Evolutionary conservation across 2,113 vertebrate genomes (phyloP).

Genomic region (Struthidea cinerea): DNA sequence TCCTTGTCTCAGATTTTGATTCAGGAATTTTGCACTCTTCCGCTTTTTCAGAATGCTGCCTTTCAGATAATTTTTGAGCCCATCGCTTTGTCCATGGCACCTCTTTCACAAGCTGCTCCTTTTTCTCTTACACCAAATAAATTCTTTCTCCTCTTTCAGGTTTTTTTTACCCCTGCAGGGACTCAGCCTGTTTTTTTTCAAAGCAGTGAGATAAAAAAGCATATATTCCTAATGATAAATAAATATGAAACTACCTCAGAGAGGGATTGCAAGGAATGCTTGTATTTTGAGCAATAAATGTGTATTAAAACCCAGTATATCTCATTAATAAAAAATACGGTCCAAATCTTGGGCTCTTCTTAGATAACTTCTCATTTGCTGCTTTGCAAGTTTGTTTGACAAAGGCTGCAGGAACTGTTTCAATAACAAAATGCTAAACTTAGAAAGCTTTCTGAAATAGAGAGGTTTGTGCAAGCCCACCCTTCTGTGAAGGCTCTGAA

Average conservation of each 20-base stretch:
- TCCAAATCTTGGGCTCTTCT: background rate
- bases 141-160: background rate
- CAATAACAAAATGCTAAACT: background rate
- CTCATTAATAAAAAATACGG: background rate
- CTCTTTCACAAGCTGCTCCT: background rate
- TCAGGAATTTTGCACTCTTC: background rate
- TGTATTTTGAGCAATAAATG: background rate
- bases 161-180: background rate
- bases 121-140: background rate
- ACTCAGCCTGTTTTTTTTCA: background rate
- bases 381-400: background rate
- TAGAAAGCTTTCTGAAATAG: background rate
- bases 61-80: background rate
- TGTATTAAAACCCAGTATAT: background rate
- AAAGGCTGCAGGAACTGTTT: background rate
- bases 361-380: background rate
- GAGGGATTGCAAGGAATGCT: background rate
- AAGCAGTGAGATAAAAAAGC: background rate
- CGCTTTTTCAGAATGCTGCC: background rate
- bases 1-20: background rate
- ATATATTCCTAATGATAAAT: background rate
- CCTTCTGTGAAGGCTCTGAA: background rate
- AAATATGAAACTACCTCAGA: background rate
- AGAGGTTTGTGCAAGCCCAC: background rate
- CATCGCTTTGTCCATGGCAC: background rate